These are phyloP conservation scores for Ryuthela nishihirai DNA, from an alignment of 2,888 invertebrate genomes.

Conservation along the genomic window DNA sequence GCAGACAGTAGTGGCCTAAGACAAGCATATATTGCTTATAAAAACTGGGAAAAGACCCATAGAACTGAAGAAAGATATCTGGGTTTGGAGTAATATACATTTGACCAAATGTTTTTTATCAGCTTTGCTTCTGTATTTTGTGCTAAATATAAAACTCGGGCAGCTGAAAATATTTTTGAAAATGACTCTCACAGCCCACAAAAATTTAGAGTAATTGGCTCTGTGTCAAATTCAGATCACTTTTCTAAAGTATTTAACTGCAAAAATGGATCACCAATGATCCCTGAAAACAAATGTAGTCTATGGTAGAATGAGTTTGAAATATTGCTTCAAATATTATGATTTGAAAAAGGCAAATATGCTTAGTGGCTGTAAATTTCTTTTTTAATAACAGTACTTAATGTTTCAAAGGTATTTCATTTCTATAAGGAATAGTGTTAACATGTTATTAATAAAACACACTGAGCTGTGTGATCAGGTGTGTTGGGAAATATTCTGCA, in stretches of 20 bases:
- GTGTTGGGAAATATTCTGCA: too few relatives aligned
- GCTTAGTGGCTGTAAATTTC: too few relatives aligned
- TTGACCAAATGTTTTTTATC: constrained; percentile 61
- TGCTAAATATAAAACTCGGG: background rate
- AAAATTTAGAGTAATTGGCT: constrained; percentile 51
- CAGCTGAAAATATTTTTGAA: background rate
- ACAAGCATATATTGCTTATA: constrained; percentile 65
- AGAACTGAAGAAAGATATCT: constrained; percentile 62
- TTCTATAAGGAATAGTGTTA: too few relatives aligned
- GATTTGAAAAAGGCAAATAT: too few relatives aligned
- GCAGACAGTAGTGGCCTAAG: constrained; percentile 88
- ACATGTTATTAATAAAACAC: too few relatives aligned
- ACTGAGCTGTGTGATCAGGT: too few relatives aligned
- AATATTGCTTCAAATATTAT: too few relatives aligned
- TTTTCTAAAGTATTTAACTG: constrained; percentile 63
- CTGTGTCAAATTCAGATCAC: constrained; percentile 60
- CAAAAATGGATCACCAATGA: constrained; percentile 60
- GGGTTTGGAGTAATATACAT: constrained; percentile 65
- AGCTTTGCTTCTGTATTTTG: constrained; percentile 30
- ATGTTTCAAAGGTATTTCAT: too few relatives aligned
- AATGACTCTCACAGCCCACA: constrained; percentile 4
- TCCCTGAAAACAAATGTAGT: constrained; percentile 60
- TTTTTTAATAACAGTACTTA: too few relatives aligned
- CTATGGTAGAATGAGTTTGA: too few relatives aligned
- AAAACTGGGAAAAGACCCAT: constrained; percentile 37